A percentile compares a stretch with the other conserved stretches of the same genome.
These are phyloP conservation scores for Gryllus longicercus DNA, from an alignment of 2,888 invertebrate species.

Conservation along the genomic window DNA sequence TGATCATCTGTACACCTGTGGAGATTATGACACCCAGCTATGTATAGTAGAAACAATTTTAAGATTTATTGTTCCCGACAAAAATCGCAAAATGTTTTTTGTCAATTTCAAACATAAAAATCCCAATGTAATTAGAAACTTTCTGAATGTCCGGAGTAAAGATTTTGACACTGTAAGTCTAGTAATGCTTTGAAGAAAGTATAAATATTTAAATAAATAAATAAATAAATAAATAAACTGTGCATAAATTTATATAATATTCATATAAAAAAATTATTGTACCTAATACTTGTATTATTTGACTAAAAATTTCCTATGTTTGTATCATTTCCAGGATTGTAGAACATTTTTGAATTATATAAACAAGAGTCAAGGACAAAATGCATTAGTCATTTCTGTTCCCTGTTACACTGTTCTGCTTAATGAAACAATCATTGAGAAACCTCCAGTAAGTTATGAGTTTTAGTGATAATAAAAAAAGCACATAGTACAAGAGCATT, in stretches of 20 bases:
- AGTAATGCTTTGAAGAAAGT: too few species aligned
- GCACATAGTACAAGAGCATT: too few species aligned
- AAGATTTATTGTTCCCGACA: neutral
- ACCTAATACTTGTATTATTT: too few species aligned
- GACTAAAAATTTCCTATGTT: neutral
- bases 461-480: too few species aligned
- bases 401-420: neutral
- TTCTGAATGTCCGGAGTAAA: neutral
- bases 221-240: too few species aligned
- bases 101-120: neutral
- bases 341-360: neutral
- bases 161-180: neutral
- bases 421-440: neutral
- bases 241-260: too few species aligned
- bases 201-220: too few species aligned
- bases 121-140: neutral
- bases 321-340: neutral
- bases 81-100: neutral
- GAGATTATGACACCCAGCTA: neutral
- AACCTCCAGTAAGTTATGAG: neutral
- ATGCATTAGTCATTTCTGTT: neutral
- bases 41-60: neutral
- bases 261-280: too few species aligned
- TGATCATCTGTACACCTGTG: neutral
- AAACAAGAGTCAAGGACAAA: neutral